phyloP scores from a whole-genome alignment of 1,140 invertebrate species.

The Pachyrhynchus sulphureomaculatus region DNA sequence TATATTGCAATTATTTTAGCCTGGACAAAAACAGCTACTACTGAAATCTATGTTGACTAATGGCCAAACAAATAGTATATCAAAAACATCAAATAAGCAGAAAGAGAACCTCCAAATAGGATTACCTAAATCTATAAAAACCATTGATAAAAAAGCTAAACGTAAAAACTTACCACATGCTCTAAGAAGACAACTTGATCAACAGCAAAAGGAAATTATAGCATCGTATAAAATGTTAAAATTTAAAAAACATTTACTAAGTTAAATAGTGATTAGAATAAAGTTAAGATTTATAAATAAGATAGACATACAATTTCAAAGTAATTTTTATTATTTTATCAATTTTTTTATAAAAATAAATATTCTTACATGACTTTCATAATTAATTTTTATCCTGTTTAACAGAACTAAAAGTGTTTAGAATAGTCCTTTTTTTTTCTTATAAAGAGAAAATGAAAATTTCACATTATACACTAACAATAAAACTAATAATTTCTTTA shows the following conservation, averaged over 20 bases:
- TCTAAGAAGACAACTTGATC: constrained; percentile 59
- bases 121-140: constrained; percentile 18
- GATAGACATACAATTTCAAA: no score
- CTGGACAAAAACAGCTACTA: constrained; percentile 58
- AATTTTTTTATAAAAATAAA: no score
- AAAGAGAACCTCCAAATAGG: constrained; percentile 28
- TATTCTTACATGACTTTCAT: no score
- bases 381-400: no score
- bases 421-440: no score
- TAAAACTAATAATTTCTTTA: no score
- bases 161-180: constrained; percentile 58
- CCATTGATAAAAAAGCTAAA: constrained; percentile 57
- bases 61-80: constrained; percentile 10
- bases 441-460: no score
- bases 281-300: constrained; percentile 9
- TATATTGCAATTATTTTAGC: no score
- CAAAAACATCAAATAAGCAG: constrained; percentile 7
- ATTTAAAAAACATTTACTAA: constrained; percentile 39
- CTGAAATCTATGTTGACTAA: constrained; percentile 55
- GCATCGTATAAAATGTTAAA: constrained; percentile 62
- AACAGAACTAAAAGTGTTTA: no score
- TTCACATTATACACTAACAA: no score
- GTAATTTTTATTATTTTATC: no score
- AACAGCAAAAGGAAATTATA: constrained; percentile 59
- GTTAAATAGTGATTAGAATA: no score